These are phyloP conservation scores for Peromyscus maniculatus DNA, from an alignment of 2,113 vertebrate genomes.

Conservation along the genomic window DNA sequence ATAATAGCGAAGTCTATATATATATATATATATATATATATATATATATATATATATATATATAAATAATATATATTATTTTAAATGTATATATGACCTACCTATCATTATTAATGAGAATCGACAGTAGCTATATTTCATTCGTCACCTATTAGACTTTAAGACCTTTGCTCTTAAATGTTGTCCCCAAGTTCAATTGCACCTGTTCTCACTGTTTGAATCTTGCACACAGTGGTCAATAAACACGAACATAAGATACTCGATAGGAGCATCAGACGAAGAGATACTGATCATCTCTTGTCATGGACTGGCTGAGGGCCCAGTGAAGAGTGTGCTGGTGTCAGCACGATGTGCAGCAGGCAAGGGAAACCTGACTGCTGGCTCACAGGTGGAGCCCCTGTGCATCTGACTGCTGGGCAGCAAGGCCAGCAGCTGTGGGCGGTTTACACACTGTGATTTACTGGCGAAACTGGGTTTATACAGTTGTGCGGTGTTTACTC, in stretches of 20 bases:
- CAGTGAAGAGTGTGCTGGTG: constrained; percentile 23
- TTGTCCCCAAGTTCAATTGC: background rate
- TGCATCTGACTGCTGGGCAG: constrained; percentile 77
- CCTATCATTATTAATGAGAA: background rate
- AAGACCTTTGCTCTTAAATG: background rate
- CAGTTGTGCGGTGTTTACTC: constrained; percentile 77
- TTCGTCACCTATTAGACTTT: background rate
- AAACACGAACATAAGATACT: background rate
- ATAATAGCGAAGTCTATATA: background rate
- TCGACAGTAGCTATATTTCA: background rate
- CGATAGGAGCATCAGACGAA: background rate
- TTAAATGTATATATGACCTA: background rate
- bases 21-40: too few species aligned
- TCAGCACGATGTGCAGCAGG: constrained; percentile 30
- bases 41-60: background rate
- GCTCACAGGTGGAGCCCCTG: constrained; percentile 66
- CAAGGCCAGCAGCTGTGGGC: constrained; percentile 82
- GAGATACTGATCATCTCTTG: background rate
- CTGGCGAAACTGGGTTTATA: constrained; percentile 82
- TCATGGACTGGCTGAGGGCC: background rate
- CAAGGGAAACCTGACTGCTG: constrained; percentile 69
- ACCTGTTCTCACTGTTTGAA: background rate
- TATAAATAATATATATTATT: background rate
- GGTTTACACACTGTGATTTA: constrained; percentile 80
- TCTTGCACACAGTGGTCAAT: fast-evolving